Evolutionary conservation across 2,797 vertebrate species (phyloP).

Genomic region (Staurois parvus): DNA sequence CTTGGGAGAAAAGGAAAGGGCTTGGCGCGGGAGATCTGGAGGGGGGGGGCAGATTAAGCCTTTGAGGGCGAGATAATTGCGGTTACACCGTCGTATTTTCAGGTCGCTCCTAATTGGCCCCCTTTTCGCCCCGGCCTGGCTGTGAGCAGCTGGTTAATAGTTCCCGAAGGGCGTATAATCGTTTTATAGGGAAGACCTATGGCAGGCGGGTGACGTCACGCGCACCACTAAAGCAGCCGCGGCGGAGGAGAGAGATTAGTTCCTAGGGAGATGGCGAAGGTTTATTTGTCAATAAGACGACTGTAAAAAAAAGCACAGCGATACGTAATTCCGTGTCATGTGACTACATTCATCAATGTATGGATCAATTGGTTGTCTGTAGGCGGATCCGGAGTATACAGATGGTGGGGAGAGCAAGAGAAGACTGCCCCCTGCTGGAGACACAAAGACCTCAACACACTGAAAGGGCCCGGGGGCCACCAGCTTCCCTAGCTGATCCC

Average conservation of each 20-base stretch:
- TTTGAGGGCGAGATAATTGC: slow-evolving; percentile 11
- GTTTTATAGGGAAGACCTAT: slow-evolving; percentile 33
- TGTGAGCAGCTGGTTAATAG: slow-evolving; percentile 1
- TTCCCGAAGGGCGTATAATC: slow-evolving; percentile 20
- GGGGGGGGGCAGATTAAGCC: background rate
- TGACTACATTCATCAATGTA: too few relatives aligned
- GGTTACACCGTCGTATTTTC: slow-evolving; percentile 29
- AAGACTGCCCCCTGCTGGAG: background rate
- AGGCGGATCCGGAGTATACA: too few relatives aligned
- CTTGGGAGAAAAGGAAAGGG: background rate
- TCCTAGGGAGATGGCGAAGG: slow-evolving; percentile 1
- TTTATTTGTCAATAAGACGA: background rate
- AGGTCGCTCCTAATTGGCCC: background rate
- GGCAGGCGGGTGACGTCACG: slow-evolving; percentile 24
- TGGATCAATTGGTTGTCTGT: too few relatives aligned
- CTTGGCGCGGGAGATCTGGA: background rate
- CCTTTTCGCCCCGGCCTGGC: background rate
- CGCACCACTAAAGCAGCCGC: slow-evolving; percentile 19
- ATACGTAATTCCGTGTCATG: background rate
- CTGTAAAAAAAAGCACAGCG: background rate
- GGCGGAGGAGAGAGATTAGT: background rate
- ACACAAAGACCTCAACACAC: background rate
- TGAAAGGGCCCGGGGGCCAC: too few relatives aligned
- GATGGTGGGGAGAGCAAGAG: background rate
- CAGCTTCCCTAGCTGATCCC: too few relatives aligned